phyloP scores from a whole-genome alignment of 2,113 vertebrate species.

The Ginglymostoma cirratum region DNA sequence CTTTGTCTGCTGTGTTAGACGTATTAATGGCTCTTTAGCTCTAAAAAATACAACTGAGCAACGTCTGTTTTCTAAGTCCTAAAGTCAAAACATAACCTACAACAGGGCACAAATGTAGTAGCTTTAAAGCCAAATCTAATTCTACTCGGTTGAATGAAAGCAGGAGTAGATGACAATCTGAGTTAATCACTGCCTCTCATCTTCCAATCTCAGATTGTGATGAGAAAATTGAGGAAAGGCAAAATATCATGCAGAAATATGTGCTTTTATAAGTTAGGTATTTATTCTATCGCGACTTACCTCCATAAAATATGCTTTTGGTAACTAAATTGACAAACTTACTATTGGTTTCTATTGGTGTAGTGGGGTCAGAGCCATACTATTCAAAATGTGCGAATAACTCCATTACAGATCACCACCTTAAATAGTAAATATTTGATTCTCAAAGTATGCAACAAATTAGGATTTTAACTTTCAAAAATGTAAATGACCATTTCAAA shows the following conservation, averaged over 20 bases:
- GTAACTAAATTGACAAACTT: not conserved
- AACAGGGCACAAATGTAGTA: not conserved
- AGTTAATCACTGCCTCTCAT: not conserved
- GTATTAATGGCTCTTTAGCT: not conserved
- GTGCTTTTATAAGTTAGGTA: not conserved
- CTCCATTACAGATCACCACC: not conserved
- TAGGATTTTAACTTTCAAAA: not conserved
- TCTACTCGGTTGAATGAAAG: not conserved
- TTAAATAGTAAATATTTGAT: not conserved
- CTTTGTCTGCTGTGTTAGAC: not conserved
- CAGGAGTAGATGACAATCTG: not conserved
- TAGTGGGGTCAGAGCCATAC: not conserved
- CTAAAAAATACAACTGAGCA: too few relatives aligned
- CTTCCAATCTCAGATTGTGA: not conserved
- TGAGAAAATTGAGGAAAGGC: not conserved
- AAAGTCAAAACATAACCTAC: not conserved
- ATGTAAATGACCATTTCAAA: not conserved
- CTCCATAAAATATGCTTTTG: not conserved
- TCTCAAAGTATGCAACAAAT: not conserved
- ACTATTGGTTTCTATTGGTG: not conserved
- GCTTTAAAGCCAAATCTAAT: not conserved
- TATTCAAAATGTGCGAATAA: not conserved
- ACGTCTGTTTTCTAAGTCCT: too few relatives aligned
- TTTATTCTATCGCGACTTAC: not conserved
- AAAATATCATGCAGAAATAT: not conserved